Evolutionary conservation across 2,888 invertebrate genomes (phyloP), one percentile per base, ranked within the genome.

Genomic region (Lasiommata megera): DNA sequence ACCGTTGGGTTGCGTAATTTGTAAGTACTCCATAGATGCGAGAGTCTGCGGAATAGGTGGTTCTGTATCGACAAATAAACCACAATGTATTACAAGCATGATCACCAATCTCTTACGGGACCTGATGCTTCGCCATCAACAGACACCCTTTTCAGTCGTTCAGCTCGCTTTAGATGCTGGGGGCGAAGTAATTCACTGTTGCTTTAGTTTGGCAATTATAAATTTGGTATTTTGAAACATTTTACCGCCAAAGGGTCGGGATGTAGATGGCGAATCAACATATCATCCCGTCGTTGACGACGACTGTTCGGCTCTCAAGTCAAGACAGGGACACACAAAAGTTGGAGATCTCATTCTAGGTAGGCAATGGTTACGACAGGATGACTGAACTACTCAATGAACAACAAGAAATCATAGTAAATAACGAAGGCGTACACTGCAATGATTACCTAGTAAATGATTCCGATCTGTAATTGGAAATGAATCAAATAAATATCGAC

Each of bases 381-480:
- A 74, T 54, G 52, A 60, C 50, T 58, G 75, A 67, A 68, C 83
- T 87, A 88, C 86, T 77, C 73, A 76, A 74, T 73, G 73, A 80
- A 84, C 83, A 79, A 76, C 84, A 84, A 88, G 69, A 76, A 73
- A 76, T 72, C 70, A 74, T 67, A 69, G 72, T 73, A 78, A 68
- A 61, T 73, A 77, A 68, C 62, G 66, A 63, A 79, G 74, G 79
- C 75, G 78, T 77, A 80, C 73, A 80, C 73, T 79, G 73, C 79
- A 82, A 82, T 81, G 82, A 81, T 91, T 91, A 91, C 91, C 91
- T 88, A 90, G 82, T 85, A 88, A 86, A 90, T 91, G 91, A 90
- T 87, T 90, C 91, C 91, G 91, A 91, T 91, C 91, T 91, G 91
- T 90, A 91, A 91, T 82, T 88, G 86, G 86, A 87, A 89, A 90